Percentiles rank a stretch among this genome's conserved stretches.
phyloP scores from a whole-genome alignment of 2,888 invertebrate species.

The Dermolepida albohirtum region DNA sequence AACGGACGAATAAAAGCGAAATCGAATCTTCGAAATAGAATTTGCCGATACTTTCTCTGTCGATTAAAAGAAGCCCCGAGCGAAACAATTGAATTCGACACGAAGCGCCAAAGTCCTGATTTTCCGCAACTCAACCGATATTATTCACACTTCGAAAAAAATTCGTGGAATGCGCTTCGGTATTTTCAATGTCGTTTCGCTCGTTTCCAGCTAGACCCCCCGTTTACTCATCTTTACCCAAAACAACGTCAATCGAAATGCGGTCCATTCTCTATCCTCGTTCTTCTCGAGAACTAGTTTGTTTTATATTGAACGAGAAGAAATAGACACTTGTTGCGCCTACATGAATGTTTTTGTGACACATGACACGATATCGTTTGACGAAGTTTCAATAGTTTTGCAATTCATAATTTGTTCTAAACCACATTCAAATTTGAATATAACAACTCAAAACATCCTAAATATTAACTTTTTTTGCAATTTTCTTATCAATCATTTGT shows the following conservation, averaged over 20 bases:
- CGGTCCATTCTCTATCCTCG: neutral
- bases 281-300: neutral
- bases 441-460: too few species aligned
- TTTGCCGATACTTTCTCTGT: slow-evolving; percentile 8
- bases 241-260: slow-evolving; percentile 12
- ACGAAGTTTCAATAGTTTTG: too few species aligned
- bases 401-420: too few species aligned
- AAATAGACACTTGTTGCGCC: slow-evolving; percentile 35
- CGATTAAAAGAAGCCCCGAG: slow-evolving; percentile 19
- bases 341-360: slow-evolving; percentile 2
- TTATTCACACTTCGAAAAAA: neutral
- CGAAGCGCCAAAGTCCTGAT: neutral
- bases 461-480: too few species aligned
- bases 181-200: slow-evolving; percentile 3
- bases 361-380: neutral
- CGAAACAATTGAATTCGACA: slow-evolving; percentile 15
- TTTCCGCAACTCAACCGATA: neutral
- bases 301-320: slow-evolving; percentile 8
- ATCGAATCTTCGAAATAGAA: neutral
- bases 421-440: too few species aligned
- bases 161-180: too few species aligned
- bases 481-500: too few species aligned
- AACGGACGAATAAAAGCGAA: too few species aligned
- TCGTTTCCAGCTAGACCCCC: slow-evolving; percentile 11
- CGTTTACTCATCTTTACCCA: neutral